phyloP scores from a whole-genome alignment of 2,797 vertebrate genomes.

The Ara ararauna region DNA sequence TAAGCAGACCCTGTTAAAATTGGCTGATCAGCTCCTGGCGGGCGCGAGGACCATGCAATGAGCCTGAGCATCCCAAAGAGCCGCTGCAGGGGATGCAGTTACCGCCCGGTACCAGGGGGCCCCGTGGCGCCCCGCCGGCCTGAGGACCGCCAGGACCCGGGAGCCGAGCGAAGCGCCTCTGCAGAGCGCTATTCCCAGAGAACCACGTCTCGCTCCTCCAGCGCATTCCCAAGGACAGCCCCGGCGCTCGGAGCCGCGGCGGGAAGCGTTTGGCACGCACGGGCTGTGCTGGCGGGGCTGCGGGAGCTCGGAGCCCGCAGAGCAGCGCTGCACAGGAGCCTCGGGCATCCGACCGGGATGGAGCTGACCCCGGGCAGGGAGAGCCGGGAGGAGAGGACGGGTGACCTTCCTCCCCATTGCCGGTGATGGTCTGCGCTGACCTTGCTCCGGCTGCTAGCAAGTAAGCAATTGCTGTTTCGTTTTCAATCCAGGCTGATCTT shows the following conservation, averaged over 20 bases:
- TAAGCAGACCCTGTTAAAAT: neutral
- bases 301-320: neutral
- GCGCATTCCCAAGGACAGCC: constrained; percentile 32
- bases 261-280: neutral
- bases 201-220: neutral
- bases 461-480: neutral
- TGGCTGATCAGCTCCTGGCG: neutral
- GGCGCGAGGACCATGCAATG: neutral
- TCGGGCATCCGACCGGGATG: neutral
- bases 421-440: neutral
- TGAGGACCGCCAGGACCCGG: neutral
- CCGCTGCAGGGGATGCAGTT: rapidly evolving
- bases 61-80: neutral
- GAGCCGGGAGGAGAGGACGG: rapidly evolving
- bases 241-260: neutral
- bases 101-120: rapidly evolving
- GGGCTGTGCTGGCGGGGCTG: neutral
- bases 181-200: neutral
- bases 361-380: neutral
- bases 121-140: neutral
- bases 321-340: neutral
- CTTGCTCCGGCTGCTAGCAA: neutral
- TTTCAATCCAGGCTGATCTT: neutral
- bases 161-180: neutral
- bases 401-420: neutral